These are phyloP conservation scores for Molanna angustata DNA, from an alignment of 2,888 invertebrate species.

Conservation along the genomic window DNA sequence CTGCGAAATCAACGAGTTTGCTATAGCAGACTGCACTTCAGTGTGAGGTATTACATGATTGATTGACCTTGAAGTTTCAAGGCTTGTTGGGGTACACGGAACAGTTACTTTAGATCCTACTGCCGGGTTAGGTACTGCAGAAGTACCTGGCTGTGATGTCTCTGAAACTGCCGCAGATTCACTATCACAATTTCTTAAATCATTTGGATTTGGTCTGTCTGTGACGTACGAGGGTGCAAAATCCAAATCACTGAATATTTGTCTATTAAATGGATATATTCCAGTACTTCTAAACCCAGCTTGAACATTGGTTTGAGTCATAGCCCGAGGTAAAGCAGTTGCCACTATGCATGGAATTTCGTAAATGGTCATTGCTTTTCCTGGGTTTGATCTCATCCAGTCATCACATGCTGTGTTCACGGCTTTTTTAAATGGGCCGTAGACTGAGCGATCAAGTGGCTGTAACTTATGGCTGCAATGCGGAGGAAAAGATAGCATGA, in stretches of 20 bases:
- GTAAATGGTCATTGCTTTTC: slow-evolving; percentile 28
- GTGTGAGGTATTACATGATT: no score
- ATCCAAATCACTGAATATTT: slow-evolving; percentile 29
- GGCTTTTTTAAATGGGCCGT: slow-evolving; percentile 12
- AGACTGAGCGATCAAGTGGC: slow-evolving; percentile 5
- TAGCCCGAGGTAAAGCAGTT: slow-evolving; percentile 24
- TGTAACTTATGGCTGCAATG: slow-evolving; percentile 1
- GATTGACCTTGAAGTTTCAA: no score
- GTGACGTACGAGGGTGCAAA: slow-evolving; percentile 18
- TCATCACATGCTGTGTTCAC: slow-evolving; percentile 21
- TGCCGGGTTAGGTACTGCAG: no score
- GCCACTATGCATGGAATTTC: slow-evolving; percentile 16
- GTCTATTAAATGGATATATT: slow-evolving; percentile 27
- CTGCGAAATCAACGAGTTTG: no score
- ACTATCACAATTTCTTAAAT: no score
- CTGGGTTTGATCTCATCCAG: slow-evolving; percentile 29
- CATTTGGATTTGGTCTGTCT: slow-evolving; percentile 16
- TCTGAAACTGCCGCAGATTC: no score
- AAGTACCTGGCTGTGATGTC: no score
- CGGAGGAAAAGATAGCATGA: slow-evolving; percentile 8
- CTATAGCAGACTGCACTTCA: no score
- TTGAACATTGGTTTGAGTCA: slow-evolving; percentile 26
- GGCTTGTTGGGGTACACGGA: no score
- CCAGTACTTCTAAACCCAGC: slow-evolving; percentile 27
- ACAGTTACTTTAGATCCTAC: no score